A percentile compares a stretch with the other conserved stretches of the same genome.
Evolutionary conservation across 1,140 invertebrate genomes (phyloP).

Genomic region (Agrypnia vestita): DNA sequence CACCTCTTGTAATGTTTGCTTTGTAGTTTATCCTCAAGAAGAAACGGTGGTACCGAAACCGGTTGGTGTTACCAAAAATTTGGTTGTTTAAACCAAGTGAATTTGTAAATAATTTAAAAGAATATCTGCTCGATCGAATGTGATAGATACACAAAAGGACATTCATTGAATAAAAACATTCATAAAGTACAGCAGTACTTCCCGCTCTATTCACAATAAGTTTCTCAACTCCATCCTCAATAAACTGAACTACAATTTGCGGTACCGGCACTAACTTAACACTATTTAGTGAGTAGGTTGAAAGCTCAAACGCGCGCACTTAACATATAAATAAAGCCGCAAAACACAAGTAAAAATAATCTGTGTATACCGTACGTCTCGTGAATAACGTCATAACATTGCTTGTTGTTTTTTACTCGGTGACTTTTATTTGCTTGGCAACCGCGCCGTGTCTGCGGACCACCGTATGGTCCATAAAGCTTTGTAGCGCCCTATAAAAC

Average conservation of each 20-base stretch:
- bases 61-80: no score
- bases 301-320: constrained; percentile 6
- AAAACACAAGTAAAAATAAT: neutral
- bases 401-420: neutral
- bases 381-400: neutral
- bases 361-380: no score
- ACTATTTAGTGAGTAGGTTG: constrained; percentile 21
- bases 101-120: no score
- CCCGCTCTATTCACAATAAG: no score
- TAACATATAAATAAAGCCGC: neutral
- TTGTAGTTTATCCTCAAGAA: no score
- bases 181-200: no score
- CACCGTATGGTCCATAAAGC: constrained; percentile 30
- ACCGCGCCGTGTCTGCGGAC: neutral
- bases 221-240: neutral
- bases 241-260: constrained; percentile 37
- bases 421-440: neutral
- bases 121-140: no score
- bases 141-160: no score
- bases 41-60: no score
- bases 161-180: no score
- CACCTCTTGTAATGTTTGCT: no score
- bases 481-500: constrained; percentile 40
- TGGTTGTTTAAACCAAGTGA: no score
- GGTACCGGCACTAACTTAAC: constrained; percentile 23